Base-by-base conservation (phyloP, 2,113 vertebrate genomes). In the Nycticebus coucang region DNA sequence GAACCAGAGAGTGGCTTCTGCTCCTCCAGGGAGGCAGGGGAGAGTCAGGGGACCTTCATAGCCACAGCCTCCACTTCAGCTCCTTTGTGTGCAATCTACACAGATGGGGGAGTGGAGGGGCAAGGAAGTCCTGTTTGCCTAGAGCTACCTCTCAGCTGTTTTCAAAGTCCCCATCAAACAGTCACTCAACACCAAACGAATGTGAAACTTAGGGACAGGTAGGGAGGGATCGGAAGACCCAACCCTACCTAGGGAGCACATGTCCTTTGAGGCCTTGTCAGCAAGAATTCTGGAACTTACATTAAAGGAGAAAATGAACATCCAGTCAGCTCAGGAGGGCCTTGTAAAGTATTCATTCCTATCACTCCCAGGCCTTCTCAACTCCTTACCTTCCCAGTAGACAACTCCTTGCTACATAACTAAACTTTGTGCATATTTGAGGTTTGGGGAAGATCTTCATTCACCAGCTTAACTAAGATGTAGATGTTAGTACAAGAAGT, bases 161-260 rank as follows among this genome's bases (percentile, higher is more conserved):
- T 35, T 0, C 21, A 22, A 13, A 22, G 30, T n/a, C 59, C 33
- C 60, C 45, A 57, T 21, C 77, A 53, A 37, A 21, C 33, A 59
- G 57, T 30, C 69, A 35, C 30, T 57, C 59, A 30, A 24, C 10
- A 33, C 59, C 24, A 11, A 69, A 19, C 2, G 35, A 19, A 35
- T 19, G 5, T 13, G 13, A 19, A 57, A 1, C 5, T 30, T 4
- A 22, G 41, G 15, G 26, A 45, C 14, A 62, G 18, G 45, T 11
- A 9, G 13, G 33, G 45, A 91, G 59, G 57, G 24, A 13, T 13
- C 22, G 24, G n/a, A 28, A 72, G 28, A 26, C 53, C 66, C 11
- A 10, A 7, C 28, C 15, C 19, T 13, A 5, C 79, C 10, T 0
- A 8, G n/a, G 2, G 4, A 33, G 60, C 5, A 3, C 10, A 7